Conservation (phyloP, 2,888 invertebrate genomes). For the Melanostoma scalare region DNA sequence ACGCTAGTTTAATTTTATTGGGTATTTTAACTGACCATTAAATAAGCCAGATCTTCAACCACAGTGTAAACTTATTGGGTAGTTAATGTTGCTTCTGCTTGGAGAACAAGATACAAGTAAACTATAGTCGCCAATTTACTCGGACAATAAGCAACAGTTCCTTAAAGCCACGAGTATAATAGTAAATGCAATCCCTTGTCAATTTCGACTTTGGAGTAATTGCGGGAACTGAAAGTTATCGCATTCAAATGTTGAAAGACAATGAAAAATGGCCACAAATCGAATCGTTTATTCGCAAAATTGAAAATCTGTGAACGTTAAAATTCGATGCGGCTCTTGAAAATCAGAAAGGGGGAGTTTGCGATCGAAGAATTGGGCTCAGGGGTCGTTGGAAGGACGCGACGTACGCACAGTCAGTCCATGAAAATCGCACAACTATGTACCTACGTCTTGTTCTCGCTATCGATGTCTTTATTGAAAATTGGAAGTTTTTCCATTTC, state of each 20-base stretch:
- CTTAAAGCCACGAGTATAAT: too few relatives aligned
- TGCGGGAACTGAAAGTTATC: too few relatives aligned
- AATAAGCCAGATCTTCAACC: too few relatives aligned
- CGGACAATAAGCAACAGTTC: too few relatives aligned
- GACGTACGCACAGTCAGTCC: not conserved
- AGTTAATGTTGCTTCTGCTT: too few relatives aligned
- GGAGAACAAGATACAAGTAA: too few relatives aligned
- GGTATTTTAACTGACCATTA: too few relatives aligned
- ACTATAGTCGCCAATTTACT: too few relatives aligned
- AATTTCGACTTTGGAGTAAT: too few relatives aligned
- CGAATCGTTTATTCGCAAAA: constrained; percentile 54
- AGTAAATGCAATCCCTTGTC: too few relatives aligned
- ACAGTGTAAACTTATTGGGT: too few relatives aligned
- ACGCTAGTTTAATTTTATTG: too few relatives aligned
- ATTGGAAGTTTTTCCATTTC: constrained; percentile 14
- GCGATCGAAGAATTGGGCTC: constrained; percentile 29
- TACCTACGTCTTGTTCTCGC: constrained; percentile 9
- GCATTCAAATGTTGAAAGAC: constrained; percentile 31
- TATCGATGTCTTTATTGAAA: constrained; percentile 52
- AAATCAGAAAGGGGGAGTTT: constrained; percentile 28
- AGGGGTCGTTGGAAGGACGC: constrained; percentile 23
- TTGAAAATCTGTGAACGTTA: constrained; percentile 59
- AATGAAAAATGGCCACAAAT: constrained; percentile 38
- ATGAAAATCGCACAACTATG: constrained; percentile 3
- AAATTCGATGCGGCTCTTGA: constrained; percentile 57